Evolutionary conservation across 2,888 invertebrate species (phyloP).

Genomic region (Epistrophella euchroma): DNA sequence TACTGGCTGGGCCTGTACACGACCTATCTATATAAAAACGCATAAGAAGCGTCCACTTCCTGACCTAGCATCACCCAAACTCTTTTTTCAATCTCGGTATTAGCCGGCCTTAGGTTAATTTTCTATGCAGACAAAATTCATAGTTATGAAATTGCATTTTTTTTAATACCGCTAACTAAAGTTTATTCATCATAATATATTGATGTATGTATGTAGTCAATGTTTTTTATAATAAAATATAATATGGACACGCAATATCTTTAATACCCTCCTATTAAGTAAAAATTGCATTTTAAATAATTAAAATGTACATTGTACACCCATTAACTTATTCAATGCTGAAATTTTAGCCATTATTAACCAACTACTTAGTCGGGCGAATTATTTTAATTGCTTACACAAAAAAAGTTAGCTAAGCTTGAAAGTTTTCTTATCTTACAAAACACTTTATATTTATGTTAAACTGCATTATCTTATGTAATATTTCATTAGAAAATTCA

Average conservation of each 20-base stretch:
- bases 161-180: too few species aligned
- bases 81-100: too few species aligned
- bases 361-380: conserved; percentile 7
- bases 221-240: neutral
- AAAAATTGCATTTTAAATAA: conserved; percentile 6
- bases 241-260: neutral
- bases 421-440: neutral
- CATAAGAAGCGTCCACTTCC: too few species aligned
- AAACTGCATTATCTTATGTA: neutral
- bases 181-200: too few species aligned
- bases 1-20: too few species aligned
- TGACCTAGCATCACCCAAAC: too few species aligned
- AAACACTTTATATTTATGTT: neutral
- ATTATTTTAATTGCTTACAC: conserved; percentile 12
- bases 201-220: too few species aligned
- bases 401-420: neutral
- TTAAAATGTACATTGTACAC: neutral
- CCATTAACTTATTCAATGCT: neutral
- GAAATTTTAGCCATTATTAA: neutral
- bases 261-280: neutral
- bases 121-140: too few species aligned
- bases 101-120: too few species aligned
- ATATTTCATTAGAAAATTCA: neutral
- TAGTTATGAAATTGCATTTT: too few species aligned
- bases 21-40: too few species aligned